These are phyloP conservation scores for Drosophila histrio DNA, from an alignment of 2,888 invertebrate genomes.

Conservation along the genomic window DNA sequence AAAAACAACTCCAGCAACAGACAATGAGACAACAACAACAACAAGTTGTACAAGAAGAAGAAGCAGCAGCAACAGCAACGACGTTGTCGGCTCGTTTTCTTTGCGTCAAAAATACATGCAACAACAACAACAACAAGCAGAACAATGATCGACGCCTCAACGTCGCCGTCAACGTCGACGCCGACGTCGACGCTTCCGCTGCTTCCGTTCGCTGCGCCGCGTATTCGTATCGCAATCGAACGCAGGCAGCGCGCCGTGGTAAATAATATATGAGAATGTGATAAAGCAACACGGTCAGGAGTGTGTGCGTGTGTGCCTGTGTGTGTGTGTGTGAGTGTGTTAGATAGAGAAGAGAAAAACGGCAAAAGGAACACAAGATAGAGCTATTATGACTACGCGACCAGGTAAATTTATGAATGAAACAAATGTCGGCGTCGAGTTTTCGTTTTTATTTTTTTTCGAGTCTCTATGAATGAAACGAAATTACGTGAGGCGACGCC, in stretches of 20 bases:
- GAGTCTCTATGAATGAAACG: constrained; percentile 77
- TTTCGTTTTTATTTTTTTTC: constrained; percentile 18
- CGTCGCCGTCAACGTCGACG: constrained; percentile 54
- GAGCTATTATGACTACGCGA: constrained; percentile 75
- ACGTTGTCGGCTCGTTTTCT: constrained; percentile 55
- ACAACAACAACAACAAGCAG: constrained; percentile 37
- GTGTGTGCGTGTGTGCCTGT: neutral
- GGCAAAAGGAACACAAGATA: constrained; percentile 60
- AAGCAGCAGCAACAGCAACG: constrained; percentile 9
- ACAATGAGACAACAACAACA: constrained; percentile 56
- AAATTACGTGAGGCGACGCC: constrained; percentile 70
- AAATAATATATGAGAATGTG: constrained; percentile 51
- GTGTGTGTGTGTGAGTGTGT: constrained; percentile 23
- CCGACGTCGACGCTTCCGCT: constrained; percentile 73
- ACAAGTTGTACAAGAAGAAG: constrained; percentile 36
- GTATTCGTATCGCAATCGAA: constrained; percentile 56
- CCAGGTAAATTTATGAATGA: constrained; percentile 78
- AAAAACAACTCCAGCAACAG: constrained; percentile 56
- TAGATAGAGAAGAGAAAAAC: constrained; percentile 34
- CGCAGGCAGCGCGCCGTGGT: constrained; percentile 30
- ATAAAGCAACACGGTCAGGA: constrained; percentile 43
- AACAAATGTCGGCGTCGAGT: constrained; percentile 52
- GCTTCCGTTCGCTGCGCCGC: constrained; percentile 73
- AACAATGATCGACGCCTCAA: constrained; percentile 51
- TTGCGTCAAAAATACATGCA: constrained; percentile 61